Evolutionary conservation across 2,113 vertebrate genomes (phyloP).

Genomic region (Campylorhamphus procurvoides): DNA sequence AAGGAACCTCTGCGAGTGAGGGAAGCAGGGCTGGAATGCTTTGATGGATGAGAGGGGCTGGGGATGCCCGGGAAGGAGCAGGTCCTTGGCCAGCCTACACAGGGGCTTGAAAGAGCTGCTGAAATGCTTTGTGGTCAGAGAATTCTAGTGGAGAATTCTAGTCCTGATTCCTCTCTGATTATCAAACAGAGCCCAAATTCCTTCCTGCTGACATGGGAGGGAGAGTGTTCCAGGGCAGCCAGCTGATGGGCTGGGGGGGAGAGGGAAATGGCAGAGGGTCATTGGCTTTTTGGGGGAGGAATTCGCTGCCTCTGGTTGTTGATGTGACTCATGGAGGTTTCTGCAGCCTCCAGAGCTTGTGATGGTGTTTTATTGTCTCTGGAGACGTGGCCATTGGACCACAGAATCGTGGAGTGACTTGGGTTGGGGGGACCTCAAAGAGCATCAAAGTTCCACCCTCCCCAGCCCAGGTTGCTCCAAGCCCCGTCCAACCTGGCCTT

Average conservation of each 20-base stretch:
- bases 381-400: background rate
- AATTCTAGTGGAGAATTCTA: background rate
- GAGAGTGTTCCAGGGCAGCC: background rate
- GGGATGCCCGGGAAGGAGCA: constrained; percentile 22
- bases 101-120: background rate
- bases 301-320: background rate
- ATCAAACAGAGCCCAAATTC: constrained; percentile 36
- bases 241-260: background rate
- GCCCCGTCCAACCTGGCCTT: background rate
- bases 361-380: background rate
- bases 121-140: background rate
- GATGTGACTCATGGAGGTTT: background rate
- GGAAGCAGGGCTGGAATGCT: constrained; percentile 21
- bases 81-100: background rate
- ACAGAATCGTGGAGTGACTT: background rate
- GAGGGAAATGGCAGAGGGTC: background rate
- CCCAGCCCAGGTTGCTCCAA: no score
- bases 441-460: background rate
- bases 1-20: background rate
- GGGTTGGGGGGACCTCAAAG: background rate
- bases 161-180: background rate
- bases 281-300: background rate
- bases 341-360: background rate
- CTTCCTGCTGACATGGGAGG: background rate
- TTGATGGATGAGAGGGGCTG: background rate